Percentiles rank a stretch among this genome's conserved stretches.
Conservation (phyloP, 2,113 vertebrate species). For the Elaphurus davidianus region DNA sequence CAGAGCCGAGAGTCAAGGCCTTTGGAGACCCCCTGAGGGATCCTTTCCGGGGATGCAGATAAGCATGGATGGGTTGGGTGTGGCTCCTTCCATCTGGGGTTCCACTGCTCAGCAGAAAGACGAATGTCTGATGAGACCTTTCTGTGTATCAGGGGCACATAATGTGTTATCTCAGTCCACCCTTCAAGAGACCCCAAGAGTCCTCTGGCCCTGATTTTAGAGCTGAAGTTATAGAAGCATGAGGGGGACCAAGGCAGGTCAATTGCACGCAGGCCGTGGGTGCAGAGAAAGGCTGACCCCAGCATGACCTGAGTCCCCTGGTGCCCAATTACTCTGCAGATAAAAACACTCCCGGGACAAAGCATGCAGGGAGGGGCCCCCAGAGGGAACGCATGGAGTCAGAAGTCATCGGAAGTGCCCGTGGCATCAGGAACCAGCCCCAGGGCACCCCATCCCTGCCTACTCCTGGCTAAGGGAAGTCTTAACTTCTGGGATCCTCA, state of each 20-base stretch:
- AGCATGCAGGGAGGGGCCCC: background rate
- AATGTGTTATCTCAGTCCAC: accelerated
- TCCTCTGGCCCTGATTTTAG: background rate
- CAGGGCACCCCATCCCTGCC: background rate
- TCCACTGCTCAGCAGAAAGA: background rate
- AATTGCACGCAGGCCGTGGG: background rate
- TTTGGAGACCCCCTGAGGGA: no score
- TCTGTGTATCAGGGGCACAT: background rate
- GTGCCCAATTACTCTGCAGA: background rate
- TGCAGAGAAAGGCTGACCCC: background rate
- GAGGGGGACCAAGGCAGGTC: background rate
- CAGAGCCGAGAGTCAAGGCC: background rate
- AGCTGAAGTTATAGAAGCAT: background rate
- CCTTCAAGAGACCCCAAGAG: background rate
- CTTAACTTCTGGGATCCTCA: background rate
- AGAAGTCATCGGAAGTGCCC: accelerated
- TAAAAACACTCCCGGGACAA: background rate
- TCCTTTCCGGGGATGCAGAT: background rate
- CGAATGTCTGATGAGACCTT: accelerated
- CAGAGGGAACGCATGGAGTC: background rate
- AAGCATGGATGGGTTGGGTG: accelerated
- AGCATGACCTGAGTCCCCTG: background rate
- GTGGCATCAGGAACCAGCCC: accelerated
- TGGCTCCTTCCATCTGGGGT: accelerated
- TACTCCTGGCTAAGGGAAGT: no score